A percentile compares a stretch with the other conserved stretches of the same genome.
Evolutionary conservation across 1,140 invertebrate genomes (phyloP).

Genomic region (Drosophila neocordata): DNA sequence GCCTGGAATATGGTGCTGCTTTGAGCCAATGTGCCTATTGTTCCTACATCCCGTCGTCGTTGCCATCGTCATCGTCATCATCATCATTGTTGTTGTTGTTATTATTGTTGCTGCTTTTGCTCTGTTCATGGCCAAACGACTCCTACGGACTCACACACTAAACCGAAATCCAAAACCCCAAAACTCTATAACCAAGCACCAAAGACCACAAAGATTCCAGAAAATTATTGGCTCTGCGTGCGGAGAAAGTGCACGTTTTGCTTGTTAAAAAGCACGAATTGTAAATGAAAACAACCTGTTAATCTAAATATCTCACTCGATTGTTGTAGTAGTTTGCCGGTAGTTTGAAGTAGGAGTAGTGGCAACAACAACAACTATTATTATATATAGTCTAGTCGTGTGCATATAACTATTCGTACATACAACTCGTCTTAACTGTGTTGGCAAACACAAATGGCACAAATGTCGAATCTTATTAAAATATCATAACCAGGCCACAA

Average conservation of each 20-base stretch:
- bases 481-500: conserved; percentile 75
- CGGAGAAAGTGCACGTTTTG: conserved; percentile 83
- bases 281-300: conserved; percentile 82
- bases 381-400: conserved; percentile 80
- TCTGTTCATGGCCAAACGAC: conserved; percentile 12
- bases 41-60: conserved; percentile 49
- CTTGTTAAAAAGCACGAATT: conserved; percentile 82
- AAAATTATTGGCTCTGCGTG: conserved; percentile 82
- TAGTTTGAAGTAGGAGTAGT: conserved; percentile 16
- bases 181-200: conserved; percentile 16
- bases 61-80: not conserved
- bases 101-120: not conserved
- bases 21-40: conserved; percentile 61
- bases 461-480: conserved; percentile 79
- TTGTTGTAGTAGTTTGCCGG: conserved; percentile 55
- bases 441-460: conserved; percentile 67
- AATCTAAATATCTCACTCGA: conserved; percentile 83
- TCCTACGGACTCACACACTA: not conserved
- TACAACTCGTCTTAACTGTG: conserved; percentile 61
- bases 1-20: conserved; percentile 49
- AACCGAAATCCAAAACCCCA: conserved; percentile 5
- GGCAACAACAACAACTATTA: conserved; percentile 60
- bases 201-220: conserved; percentile 42
- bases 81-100: not conserved
- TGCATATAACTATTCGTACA: conserved; percentile 32